These are phyloP conservation scores for Pachypeltis micranthus DNA, from an alignment of 1,140 invertebrate species.

Conservation along the genomic window DNA sequence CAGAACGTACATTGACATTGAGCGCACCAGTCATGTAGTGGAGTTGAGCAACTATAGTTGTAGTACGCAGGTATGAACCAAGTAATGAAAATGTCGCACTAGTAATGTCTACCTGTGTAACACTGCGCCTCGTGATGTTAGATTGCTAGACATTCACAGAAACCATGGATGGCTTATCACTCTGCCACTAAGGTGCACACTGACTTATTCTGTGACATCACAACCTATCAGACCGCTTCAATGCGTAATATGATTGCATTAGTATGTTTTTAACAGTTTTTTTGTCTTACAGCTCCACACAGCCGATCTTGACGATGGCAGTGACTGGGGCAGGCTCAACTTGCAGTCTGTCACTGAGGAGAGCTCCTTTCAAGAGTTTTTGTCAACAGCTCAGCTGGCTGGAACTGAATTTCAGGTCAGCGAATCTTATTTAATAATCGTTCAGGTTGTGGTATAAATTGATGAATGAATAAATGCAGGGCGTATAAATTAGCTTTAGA, in stretches of 20 bases:
- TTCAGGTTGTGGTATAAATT: background rate
- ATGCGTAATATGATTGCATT: too few species aligned
- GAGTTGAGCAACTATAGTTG: background rate
- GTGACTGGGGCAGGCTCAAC: slow-evolving; percentile 79
- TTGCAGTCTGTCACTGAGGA: slow-evolving; percentile 92
- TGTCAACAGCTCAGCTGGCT: slow-evolving; percentile 85
- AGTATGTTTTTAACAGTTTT: too few species aligned
- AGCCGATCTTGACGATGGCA: slow-evolving; percentile 76
- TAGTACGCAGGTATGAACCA: slow-evolving; percentile 23
- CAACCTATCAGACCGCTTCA: too few species aligned
- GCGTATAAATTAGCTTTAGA: too few species aligned
- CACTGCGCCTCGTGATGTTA: too few species aligned
- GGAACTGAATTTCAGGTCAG: slow-evolving; percentile 79
- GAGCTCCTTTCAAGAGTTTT: slow-evolving; percentile 87
- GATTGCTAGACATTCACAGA: too few species aligned
- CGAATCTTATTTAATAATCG: slow-evolving; percentile 20
- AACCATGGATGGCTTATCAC: too few species aligned
- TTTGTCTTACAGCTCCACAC: slow-evolving; percentile 67
- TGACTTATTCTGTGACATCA: too few species aligned
- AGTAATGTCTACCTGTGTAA: too few species aligned
- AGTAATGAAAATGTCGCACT: too few species aligned
- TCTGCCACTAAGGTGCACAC: too few species aligned
- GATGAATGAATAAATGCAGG: background rate
- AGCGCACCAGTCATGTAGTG: background rate
- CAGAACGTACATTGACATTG: too few species aligned